Base-by-base conservation (phyloP, 2,113 vertebrate genomes). In the Tenrec ecaudatus region DNA sequence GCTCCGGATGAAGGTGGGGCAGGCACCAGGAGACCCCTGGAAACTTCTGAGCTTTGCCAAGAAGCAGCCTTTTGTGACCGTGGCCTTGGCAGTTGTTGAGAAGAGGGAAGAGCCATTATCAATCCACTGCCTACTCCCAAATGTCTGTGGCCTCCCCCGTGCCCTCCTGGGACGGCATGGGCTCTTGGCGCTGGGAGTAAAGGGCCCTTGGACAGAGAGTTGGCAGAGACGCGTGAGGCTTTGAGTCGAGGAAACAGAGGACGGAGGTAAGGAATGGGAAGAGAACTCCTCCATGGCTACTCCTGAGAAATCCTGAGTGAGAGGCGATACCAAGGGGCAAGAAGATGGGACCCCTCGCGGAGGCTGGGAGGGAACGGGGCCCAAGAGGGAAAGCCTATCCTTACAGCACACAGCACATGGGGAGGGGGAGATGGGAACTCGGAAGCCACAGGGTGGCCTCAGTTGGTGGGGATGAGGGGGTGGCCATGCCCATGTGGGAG, bases 221-320 rank as follows among this genome's bases (percentile, higher is more conserved):
- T 19, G 20, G 27, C 57, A 40, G 75, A 82, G 43, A 95, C 57
- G 58, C 1, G 2, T 17, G 47, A n/a, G 2, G 29, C 16, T 58
- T 29, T 25, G 27, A 60, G 12, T 29, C 19, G 58, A 10, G 0
- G 14, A 88, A 36, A 75, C 23, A 68, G 66, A 93, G 14, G 22
- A 27, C 81, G 23, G 60, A 88, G 25, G 25, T 71, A 36, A 77
- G 80, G n/a, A 90, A 40, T 2, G 3, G 40, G 53, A 10, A 57
- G 29, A 22, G 64, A 64, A 53, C 20, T 9, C 43, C 38, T 11
- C 53, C 2, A 7, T 22, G 47, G 29, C 85, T 86, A 84, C 92
- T 76, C 33, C 36, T n/a, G 82, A 92, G 91, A 86, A 83, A 31
- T 47, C 36, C 15, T 38, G 57, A 75, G 38, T 57, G 62, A 90